Conservation (phyloP, 2,113 vertebrate genomes). For the Leptocoma aspasia region DNA sequence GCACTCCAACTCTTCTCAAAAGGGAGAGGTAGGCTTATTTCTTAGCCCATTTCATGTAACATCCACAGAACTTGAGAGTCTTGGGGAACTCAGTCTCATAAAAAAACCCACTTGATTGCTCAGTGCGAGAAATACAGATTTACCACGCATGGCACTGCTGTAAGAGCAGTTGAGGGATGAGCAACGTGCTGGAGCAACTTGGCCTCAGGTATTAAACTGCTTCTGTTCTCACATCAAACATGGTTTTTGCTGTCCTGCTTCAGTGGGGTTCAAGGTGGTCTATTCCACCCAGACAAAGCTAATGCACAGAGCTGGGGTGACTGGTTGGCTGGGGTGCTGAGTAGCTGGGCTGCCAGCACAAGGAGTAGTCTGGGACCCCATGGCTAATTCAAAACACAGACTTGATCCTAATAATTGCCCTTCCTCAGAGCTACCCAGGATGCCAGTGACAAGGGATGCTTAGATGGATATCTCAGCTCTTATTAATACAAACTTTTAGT, state of each 20-base stretch:
- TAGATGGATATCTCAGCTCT: background rate
- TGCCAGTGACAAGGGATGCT: background rate
- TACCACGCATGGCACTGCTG: background rate
- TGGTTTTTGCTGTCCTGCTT: background rate
- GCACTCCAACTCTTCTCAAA: background rate
- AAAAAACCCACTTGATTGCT: background rate
- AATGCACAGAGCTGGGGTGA: background rate
- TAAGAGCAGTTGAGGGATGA: background rate
- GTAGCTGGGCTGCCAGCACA: background rate
- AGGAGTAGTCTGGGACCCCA: fast-evolving
- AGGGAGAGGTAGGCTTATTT: background rate
- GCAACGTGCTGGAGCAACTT: background rate
- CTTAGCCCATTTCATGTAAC: background rate
- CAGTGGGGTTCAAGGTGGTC: background rate
- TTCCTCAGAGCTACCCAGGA: background rate
- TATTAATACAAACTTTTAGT: background rate
- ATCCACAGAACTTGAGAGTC: background rate
- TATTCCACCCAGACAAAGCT: background rate
- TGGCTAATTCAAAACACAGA: background rate
- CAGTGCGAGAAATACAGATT: background rate
- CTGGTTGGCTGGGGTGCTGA: background rate
- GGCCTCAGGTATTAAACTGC: background rate
- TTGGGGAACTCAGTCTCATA: background rate
- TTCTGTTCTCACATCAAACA: background rate
- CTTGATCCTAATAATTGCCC: background rate